A percentile compares a stretch with the other conserved stretches of the same genome.
phyloP scores from a whole-genome alignment of 2,888 invertebrate species.

The Platerodrilus igneus region DNA sequence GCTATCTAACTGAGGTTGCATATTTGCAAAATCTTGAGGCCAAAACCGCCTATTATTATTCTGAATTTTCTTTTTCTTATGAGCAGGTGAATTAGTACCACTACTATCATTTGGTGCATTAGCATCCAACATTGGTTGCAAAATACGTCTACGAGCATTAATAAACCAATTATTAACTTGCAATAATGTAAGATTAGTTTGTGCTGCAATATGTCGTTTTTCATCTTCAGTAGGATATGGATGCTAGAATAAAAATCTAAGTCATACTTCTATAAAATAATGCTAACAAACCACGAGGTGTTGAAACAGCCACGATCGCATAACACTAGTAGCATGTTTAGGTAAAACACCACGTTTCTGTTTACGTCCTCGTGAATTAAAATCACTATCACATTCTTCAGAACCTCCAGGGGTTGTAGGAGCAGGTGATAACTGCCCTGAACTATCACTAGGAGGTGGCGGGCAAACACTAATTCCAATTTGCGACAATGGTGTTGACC shows the following conservation, averaged over 20 bases:
- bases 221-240: conserved; percentile 95
- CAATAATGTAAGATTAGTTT: conserved; percentile 81
- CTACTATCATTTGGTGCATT: conserved; percentile 47
- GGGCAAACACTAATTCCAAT: conserved; percentile 71
- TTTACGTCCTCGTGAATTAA: conserved; percentile 51
- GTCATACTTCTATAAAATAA: not conserved
- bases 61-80: conserved; percentile 55
- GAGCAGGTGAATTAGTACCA: conserved; percentile 33
- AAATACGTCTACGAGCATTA: conserved; percentile 83
- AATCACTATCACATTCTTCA: conserved; percentile 55
- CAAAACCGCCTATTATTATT: conserved; percentile 67
- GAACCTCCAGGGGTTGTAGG: conserved; percentile 58
- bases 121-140: conserved; percentile 88
- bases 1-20: conserved; percentile 58
- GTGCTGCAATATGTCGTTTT: conserved; percentile 82
- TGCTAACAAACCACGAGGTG: conserved; percentile 79
- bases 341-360: conserved; percentile 89
- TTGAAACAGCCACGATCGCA: conserved; percentile 95
- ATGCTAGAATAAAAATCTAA: conserved; percentile 60
- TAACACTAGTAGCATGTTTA: conserved; percentile 91
- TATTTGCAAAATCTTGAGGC: conserved; percentile 64
- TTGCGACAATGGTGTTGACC: conserved; percentile 81
- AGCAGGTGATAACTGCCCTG: conserved; percentile 56
- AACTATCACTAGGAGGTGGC: conserved; percentile 52
- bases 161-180: conserved; percentile 95